Evolutionary conservation across 2,888 invertebrate genomes (phyloP).

Genomic region (Ceraclea dissimilis): DNA sequence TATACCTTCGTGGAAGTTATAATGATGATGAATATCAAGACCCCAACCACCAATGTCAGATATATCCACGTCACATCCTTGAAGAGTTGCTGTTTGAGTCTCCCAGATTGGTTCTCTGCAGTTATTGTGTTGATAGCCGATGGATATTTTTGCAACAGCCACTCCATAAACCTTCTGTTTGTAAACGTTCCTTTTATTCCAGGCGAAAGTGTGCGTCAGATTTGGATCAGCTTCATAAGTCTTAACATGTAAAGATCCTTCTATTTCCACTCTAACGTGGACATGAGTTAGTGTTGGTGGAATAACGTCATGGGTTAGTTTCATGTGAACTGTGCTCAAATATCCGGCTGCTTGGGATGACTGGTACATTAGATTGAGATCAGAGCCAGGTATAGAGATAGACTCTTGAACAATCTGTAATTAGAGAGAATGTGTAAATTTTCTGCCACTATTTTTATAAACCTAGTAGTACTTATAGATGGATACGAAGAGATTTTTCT

Average conservation of each 20-base stretch:
- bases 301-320: conserved; percentile 71
- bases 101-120: conserved; percentile 91
- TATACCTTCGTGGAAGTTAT: conserved; percentile 97
- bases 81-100: conserved; percentile 85
- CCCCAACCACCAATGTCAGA: conserved; percentile 98
- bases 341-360: conserved; percentile 93
- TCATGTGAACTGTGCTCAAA: conserved; percentile 85
- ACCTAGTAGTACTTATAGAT: not conserved
- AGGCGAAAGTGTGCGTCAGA: conserved; percentile 91
- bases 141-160: conserved; percentile 78
- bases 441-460: too few species aligned
- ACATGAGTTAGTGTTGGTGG: conserved; percentile 80
- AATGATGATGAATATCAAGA: conserved; percentile 95
- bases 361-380: conserved; percentile 89
- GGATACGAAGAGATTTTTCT: conserved; percentile 4
- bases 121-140: conserved; percentile 90
- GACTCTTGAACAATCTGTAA: conserved; percentile 91
- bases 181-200: conserved; percentile 97
- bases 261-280: conserved; percentile 86
- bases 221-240: conserved; percentile 95
- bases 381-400: conserved; percentile 88
- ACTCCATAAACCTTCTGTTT: conserved; percentile 92
- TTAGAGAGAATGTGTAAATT: conserved; percentile 17
- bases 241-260: conserved; percentile 86
- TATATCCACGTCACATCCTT: conserved; percentile 94